Base-by-base conservation (phyloP, 2,888 invertebrate genomes). In the Baronia brevicornis region DNA sequence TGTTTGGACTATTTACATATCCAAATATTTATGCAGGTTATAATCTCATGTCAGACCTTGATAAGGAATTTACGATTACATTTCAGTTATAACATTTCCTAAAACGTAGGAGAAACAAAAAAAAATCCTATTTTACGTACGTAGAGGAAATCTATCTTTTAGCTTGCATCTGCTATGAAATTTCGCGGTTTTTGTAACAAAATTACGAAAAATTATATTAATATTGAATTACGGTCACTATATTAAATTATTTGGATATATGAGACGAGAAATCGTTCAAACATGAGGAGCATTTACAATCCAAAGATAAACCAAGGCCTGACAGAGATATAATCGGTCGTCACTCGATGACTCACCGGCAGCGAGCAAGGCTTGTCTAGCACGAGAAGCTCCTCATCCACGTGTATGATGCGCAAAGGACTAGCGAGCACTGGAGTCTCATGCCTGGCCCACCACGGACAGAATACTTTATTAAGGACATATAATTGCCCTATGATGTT, bases 311-410 rank as follows among this genome's bases (percentile, higher is more conserved):
- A 13, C 31, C 36, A 14, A 31, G 27, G 28, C n/a, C 31, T 18
- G 33, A 33, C 32, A 24, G 25, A 29, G 31, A 38, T 5, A 21
- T 15, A 10, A 12, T 22, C 23, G 22, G 34, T 36, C 17, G 28
- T 28, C 38, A 29, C 36, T 20, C 28, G 27, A 27, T 32, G 27
- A 74, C 90, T 90, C 89, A 93, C 92, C 86, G 94, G 94, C 73
- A 95, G 88, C 60, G 94, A 94, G 73, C 93, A 90, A 65, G 94
- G 95, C 87, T 95, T 95, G 87, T 95, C 92, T 86, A 95, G 88
- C 73, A 95, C 95, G 71, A 95, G 88, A 64, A 94, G 85, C 68
- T 95, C 92, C 59, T 93, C 92, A 73, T 91, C 92, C 74, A 92
- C 90, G 79, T 91, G 89, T 72, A 95, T 88, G 78, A 95, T 89